Conservation (phyloP, 2,797 vertebrate genomes). For the Morelia viridis region DNA sequence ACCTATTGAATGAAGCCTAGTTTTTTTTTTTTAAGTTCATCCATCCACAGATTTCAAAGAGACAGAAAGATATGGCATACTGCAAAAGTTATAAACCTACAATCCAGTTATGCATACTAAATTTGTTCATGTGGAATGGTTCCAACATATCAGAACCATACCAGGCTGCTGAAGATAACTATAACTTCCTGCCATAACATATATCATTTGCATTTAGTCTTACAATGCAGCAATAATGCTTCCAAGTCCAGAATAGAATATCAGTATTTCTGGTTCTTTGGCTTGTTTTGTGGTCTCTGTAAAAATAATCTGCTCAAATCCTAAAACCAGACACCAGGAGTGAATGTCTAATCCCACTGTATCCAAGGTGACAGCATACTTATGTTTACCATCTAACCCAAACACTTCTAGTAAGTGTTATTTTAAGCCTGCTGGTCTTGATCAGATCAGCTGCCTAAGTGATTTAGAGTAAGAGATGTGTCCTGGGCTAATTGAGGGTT, state of each 20-base stretch:
- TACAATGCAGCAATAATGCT: not conserved
- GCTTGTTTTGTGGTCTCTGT: not conserved
- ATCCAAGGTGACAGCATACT: slow-evolving; percentile 2
- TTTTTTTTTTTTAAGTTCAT: not conserved
- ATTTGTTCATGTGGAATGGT: not conserved
- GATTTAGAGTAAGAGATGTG: not conserved
- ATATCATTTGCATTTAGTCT: not conserved
- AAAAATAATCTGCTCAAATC: slow-evolving; percentile 9
- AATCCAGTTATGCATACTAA: not conserved
- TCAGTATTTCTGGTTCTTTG: not conserved
- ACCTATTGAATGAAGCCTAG: not conserved
- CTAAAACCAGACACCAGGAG: slow-evolving; percentile 4
- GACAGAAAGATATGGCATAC: not conserved
- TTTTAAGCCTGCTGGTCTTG: slow-evolving; percentile 27
- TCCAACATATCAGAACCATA: not conserved
- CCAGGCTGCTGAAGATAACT: not conserved
- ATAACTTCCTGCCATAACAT: not conserved
- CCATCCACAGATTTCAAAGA: not conserved
- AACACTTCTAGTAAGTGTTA: slow-evolving; percentile 17
- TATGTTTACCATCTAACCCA: not conserved
- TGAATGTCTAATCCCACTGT: slow-evolving; percentile 4
- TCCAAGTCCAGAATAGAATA: not conserved
- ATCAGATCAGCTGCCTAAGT: slow-evolving; percentile 17
- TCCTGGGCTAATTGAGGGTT: not conserved
- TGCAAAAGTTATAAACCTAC: not conserved